Conservation (phyloP, 23 tunicate genomes). For the Styela clava region DNA sequence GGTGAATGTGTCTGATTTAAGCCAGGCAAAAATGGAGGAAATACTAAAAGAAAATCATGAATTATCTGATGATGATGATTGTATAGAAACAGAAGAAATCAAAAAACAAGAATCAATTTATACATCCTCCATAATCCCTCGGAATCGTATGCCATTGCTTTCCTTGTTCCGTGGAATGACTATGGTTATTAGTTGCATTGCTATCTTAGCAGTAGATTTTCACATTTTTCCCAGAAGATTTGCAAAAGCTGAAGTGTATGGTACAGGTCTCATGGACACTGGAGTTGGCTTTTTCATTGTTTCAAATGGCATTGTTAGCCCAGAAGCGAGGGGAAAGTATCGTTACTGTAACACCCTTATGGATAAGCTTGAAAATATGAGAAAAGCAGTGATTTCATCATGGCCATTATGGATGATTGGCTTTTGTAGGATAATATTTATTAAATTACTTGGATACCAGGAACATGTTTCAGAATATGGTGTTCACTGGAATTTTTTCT, state of each 20-base stretch:
- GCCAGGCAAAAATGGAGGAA: not conserved
- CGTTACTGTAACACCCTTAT: not conserved
- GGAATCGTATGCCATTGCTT: slow-evolving; percentile 48
- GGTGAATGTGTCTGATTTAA: not conserved
- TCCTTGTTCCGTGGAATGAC: slow-evolving; percentile 36
- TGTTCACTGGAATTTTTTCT: slow-evolving; percentile 96
- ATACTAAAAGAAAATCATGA: not conserved
- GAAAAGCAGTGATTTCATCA: slow-evolving; percentile 21
- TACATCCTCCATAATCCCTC: not conserved
- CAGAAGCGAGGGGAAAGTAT: slow-evolving; percentile 50
- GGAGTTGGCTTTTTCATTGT: slow-evolving; percentile 74
- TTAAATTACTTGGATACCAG: slow-evolving; percentile 64
- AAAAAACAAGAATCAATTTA: not conserved
- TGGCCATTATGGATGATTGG: slow-evolving; percentile 80
- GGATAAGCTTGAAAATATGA: not conserved
- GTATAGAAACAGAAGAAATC: not conserved
- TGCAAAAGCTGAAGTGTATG: slow-evolving; percentile 84
- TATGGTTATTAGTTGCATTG: slow-evolving; percentile 46
- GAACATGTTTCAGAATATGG: slow-evolving; percentile 92
- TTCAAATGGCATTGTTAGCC: slow-evolving; percentile 67
- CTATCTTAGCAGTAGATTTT: slow-evolving; percentile 91
- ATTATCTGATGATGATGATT: not conserved
- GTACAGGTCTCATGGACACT: slow-evolving; percentile 73
- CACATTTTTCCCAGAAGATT: slow-evolving; percentile 76
- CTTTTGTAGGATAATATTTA: slow-evolving; percentile 29